Evolutionary conservation across 2,888 invertebrate species (phyloP), one percentile per base, ranked within the genome.

Genomic region (Callyntrura sp.): DNA sequence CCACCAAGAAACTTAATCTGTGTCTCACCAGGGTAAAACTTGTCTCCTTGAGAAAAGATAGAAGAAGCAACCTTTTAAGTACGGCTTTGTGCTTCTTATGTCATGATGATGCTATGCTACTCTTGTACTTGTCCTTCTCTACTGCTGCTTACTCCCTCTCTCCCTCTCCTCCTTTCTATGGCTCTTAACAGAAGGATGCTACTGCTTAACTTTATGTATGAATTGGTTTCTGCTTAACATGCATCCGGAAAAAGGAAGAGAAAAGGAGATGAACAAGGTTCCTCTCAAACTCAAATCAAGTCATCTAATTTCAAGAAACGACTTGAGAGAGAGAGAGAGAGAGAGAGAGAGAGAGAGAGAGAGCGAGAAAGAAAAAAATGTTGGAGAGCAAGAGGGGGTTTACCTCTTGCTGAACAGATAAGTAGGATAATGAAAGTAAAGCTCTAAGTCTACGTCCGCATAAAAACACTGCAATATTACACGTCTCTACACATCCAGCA

Each of bases 201-300:
- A 81, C 87, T 87, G 43, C 70, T 79, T 81, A 65, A 78, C 17
- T 81, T 87, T 81, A 87, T 87, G 87, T 79, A 79, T 87, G 87
- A 87, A 87, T 87, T 87, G 87, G 87, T 87, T 87, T 79, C 87
- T 87, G 62, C 87, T 87, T 87, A 87, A 81, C 87, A 87, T 81
- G 87, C 87, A 87, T 87, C 87, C 87, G 87, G 87, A 87, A 87
- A 65, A 79, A 45, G 87, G 70, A 87, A 86, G 79, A 78, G 86
- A 62, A 86, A 79, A 87, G 87, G 87, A 87, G 87, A 87, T 87
- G 87, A 85, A 78, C 78, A 85, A 78, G 87, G 87, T 87, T 87
- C 87, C 87, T 87, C 87, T 87, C 87, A 87, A 87, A 87, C 87
- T 68, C 87, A 87, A 87, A 87, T 87, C 87, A 87, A 87, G 87